These are phyloP conservation scores for Catharus bicknelli DNA, from an alignment of 2,113 vertebrate species.

Conservation along the genomic window DNA sequence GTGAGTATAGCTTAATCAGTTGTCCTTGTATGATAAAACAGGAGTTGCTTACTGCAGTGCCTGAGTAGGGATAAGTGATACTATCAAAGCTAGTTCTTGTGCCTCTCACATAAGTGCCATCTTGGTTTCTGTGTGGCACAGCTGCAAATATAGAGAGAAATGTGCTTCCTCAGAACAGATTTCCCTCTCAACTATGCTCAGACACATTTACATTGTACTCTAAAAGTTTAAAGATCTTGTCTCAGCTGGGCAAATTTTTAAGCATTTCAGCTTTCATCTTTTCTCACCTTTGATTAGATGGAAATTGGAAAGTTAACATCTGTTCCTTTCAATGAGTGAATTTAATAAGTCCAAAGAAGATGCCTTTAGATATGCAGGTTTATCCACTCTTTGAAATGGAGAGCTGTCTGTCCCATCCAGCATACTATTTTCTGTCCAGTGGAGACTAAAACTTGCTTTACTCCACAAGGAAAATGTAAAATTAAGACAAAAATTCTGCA, in stretches of 20 bases:
- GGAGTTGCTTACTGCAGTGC: background rate
- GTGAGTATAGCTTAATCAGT: background rate
- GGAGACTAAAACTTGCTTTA: conserved; percentile 8
- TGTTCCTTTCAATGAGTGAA: conserved; percentile 7
- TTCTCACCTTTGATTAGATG: background rate
- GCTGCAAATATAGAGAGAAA: background rate
- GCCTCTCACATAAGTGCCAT: background rate
- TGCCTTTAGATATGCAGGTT: background rate
- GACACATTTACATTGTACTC: conserved; percentile 26
- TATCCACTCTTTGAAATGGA: background rate
- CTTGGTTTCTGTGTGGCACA: background rate
- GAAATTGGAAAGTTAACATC: conserved; percentile 28
- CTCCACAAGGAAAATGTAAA: background rate
- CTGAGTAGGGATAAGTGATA: background rate
- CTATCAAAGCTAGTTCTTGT: background rate
- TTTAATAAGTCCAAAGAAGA: background rate
- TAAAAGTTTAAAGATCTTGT: conserved; percentile 4
- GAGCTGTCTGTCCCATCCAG: background rate
- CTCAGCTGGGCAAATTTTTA: conserved; percentile 33
- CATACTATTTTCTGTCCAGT: background rate
- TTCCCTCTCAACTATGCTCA: background rate
- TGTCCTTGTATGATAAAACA: background rate
- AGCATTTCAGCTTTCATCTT: background rate
- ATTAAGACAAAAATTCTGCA: background rate
- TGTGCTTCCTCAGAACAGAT: background rate